These are phyloP conservation scores for Acrobasis consociella DNA, from an alignment of 2,888 invertebrate genomes.

Conservation along the genomic window DNA sequence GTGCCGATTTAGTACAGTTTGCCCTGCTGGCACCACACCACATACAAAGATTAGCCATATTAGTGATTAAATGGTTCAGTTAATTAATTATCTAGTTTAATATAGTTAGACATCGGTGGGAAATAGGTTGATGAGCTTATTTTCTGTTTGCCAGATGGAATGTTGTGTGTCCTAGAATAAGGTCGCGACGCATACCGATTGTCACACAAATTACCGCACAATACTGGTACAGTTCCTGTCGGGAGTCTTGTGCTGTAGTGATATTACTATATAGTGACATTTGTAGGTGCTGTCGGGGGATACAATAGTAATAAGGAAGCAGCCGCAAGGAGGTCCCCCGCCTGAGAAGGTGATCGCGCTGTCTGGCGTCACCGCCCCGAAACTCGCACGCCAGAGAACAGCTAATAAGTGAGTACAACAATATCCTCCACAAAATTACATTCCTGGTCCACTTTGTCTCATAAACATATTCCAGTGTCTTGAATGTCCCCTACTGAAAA, in stretches of 20 bases:
- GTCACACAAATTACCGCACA: conserved; percentile 20
- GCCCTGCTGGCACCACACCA: conserved; percentile 74
- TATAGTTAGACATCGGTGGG: neutral
- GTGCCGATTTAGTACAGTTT: conserved; percentile 60
- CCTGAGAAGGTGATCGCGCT: conserved; percentile 96
- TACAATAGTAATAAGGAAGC: conserved; percentile 94
- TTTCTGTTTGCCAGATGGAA: conserved; percentile 30
- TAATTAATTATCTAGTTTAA: neutral
- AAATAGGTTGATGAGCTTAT: conserved; percentile 2
- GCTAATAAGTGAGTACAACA: conserved; percentile 64
- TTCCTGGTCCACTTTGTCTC: conserved; percentile 10
- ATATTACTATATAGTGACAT: conserved; percentile 26
- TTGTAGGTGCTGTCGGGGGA: conserved; percentile 97
- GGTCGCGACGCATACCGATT: conserved; percentile 24
- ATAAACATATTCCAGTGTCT: conserved; percentile 9
- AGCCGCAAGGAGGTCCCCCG: conserved; percentile 93
- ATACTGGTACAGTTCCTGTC: neutral
- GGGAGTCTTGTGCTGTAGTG: conserved; percentile 16
- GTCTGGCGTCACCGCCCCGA: conserved; percentile 95
- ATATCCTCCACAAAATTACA: neutral
- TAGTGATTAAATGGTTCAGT: conserved; percentile 14
- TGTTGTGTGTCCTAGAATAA: conserved; percentile 26
- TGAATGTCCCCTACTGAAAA: neutral
- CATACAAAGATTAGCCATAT: conserved; percentile 26
- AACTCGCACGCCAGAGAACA: conserved; percentile 83